Base-by-base conservation (phyloP, 2,113 vertebrate genomes). In the Scomber colias region DNA sequence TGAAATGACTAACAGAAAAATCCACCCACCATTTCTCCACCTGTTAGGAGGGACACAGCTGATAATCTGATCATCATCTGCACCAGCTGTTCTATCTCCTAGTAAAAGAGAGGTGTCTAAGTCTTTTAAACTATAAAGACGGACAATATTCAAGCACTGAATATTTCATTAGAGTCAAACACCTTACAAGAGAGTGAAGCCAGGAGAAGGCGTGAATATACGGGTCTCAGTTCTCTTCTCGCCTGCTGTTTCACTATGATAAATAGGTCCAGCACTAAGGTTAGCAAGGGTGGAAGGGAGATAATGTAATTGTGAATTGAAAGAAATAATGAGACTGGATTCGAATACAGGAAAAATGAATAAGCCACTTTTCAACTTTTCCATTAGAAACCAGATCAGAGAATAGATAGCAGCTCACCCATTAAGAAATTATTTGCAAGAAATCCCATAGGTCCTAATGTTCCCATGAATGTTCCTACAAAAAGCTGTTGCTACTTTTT, bases 81-180 rank as follows among this genome's bases (percentile, higher is more conserved):
- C 7, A 8, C 31, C 31, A 35, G 31, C 31, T 35, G 31, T 35
- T 35, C 31, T 35, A 35, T 35, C 31, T 35, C 31, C 31, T 35
- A 35, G 7, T 35, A 35, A 35, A 35, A 35, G 2, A 35, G 31
- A 35, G 31, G 7, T 6, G 5, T 35, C 31, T 7, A 5, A 35
- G 7, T 5, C 7, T 7, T 35, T 35, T 35, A 35, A 35, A 35
- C 31, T 35, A 35, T 35, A 8, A 69, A 6, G 35, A 48, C 27
- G 31, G 56, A 24, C 19, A 35, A 50, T 57, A 40, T 4, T 0
- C 35, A 19, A 19, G 35, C n/a, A 6, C 49, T 56, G 4, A 35
- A 75, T 57, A 49, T 57, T 75, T 76, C 50, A 50, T 35, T 59
- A 21, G 27, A 67, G 11, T 76, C n/a, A 57, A 35, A 21, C 8